Base-by-base conservation (phyloP, 2,113 vertebrate genomes). In the Neogobius melanostomus region DNA sequence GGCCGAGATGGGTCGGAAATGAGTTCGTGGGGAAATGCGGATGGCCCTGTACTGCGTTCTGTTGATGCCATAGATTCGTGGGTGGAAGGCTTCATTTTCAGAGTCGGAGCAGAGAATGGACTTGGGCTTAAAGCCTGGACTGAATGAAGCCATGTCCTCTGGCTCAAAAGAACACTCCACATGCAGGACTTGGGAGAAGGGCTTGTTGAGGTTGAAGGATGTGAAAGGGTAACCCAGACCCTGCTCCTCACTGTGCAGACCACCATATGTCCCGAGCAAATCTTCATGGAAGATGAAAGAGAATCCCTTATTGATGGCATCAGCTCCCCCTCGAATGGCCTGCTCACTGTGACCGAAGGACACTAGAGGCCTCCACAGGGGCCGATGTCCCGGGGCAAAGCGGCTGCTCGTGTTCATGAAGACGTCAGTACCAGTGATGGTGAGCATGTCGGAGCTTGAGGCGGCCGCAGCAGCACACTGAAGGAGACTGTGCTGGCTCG, bases 241-340 rank as follows among this genome's bases (percentile, higher is more conserved):
- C 64, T 95, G 95, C 74, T 99, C 96, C 87, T 99, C 95, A 16
- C 93, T 89, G 80, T 91, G 94, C 90, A 98, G 95, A 87, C 95
- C 94, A 85, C 95, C 91, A 81, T 95, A 98, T 79, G 97, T 94
- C 88, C 95, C 96, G 49, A 99, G 89, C 88, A 99, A 95, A 95
- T 99, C 96, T 97, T 99, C 98, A 95, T 95, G 97, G 95, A 99
- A 98, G 95, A 99, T 97, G 84, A 99, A 96, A 87, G 97, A 99
- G 93, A 98, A 97, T 54, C 96, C 97, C 91, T 97, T 97, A 92
- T 95, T 97, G 78, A 96, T 90, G 83, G 94, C 94, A 0, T 95
- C 95, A 73, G 95, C 94, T n/a, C 94, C 92, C 81, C 93, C 93
- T 62, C 88, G 93, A 75, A 92, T 92, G 15, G 93, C 91, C 71